These are phyloP conservation scores for Acanthaster planci DNA, from an alignment of 35 echinoderm and acorn worm species.

Conservation along the genomic window DNA sequence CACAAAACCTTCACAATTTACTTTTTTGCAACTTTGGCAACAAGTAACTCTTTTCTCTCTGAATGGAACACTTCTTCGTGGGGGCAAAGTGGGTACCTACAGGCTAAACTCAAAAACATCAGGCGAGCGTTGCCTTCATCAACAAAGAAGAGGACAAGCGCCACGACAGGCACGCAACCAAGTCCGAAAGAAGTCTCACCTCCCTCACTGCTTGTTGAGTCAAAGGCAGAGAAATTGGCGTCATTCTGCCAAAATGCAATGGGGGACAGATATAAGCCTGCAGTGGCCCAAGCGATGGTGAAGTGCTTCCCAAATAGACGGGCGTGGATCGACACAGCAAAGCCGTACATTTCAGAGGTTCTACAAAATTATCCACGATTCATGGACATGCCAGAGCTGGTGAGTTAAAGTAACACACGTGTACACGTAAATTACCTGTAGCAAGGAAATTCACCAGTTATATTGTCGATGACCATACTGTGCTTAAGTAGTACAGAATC, in stretches of 20 bases:
- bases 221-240: not conserved
- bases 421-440: too few relatives aligned
- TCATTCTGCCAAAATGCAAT: conserved; percentile 1
- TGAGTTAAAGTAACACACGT: too few relatives aligned
- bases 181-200: not conserved
- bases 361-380: not conserved
- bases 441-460: too few relatives aligned
- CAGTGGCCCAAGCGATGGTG: not conserved
- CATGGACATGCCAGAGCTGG: not conserved
- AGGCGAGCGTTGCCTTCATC: not conserved
- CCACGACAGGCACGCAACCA: not conserved
- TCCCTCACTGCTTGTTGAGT: not conserved
- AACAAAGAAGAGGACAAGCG: not conserved
- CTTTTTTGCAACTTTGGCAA: too few relatives aligned
- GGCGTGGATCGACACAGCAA: not conserved
- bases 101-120: not conserved
- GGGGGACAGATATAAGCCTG: not conserved
- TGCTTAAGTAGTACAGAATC: too few relatives aligned
- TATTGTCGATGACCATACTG: too few relatives aligned
- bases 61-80: not conserved
- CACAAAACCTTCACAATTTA: too few relatives aligned
- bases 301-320: not conserved
- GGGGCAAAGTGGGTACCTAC: not conserved
- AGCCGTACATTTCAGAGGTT: not conserved
- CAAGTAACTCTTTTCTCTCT: not conserved